Percentiles rank a stretch among this genome's conserved stretches.
Evolutionary conservation across 1,140 invertebrate species (phyloP).

Genomic region (Trichonephila clavata): DNA sequence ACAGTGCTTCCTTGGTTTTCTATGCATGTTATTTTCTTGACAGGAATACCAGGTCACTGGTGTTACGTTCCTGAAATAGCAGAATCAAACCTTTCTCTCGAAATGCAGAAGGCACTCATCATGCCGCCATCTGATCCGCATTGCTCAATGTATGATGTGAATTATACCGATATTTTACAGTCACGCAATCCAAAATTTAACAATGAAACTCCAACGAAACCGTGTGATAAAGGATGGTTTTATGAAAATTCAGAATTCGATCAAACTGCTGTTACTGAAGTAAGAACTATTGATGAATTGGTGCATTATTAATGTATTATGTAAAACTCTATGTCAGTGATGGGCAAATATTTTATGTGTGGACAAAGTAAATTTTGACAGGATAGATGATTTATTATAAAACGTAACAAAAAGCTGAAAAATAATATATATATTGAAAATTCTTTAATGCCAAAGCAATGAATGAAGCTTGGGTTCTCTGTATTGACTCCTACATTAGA

Average conservation of each 20-base stretch:
- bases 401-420: no score
- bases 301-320: no score
- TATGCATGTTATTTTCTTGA: slow-evolving; percentile 82
- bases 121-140: not conserved
- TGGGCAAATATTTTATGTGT: no score
- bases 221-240: slow-evolving; percentile 22
- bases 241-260: slow-evolving; percentile 34
- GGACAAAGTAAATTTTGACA: no score
- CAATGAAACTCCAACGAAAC: not conserved
- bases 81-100: slow-evolving; percentile 81
- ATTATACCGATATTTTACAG: not conserved
- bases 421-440: no score
- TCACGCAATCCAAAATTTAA: not conserved
- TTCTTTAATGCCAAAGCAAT: no score
- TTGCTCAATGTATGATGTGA: slow-evolving; percentile 36
- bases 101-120: slow-evolving; percentile 78
- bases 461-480: no score
- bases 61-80: slow-evolving; percentile 83
- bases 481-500: no score
- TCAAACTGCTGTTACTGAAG: not conserved
- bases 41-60: slow-evolving; percentile 84
- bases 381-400: no score
- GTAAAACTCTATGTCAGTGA: no score
- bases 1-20: slow-evolving; percentile 63
- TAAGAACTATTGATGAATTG: not conserved